Evolutionary conservation across 2,888 invertebrate species (phyloP).

Genomic region (Epistrophella euchroma): DNA sequence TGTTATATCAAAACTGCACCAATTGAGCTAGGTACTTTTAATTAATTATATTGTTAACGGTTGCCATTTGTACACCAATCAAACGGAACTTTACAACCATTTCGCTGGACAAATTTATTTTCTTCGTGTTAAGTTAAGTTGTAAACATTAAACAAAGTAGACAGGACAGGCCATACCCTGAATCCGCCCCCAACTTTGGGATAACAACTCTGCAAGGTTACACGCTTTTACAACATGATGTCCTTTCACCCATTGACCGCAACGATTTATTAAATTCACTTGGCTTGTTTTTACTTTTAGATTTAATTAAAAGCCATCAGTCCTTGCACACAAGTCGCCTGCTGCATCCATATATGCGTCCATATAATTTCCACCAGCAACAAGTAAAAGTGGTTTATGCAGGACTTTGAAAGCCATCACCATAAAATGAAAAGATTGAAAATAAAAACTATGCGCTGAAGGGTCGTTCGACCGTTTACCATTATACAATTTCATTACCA

Average conservation of each 20-base stretch:
- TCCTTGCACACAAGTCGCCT: constrained; percentile 31
- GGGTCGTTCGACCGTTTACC: constrained; percentile 9
- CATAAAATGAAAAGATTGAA: constrained; percentile 48
- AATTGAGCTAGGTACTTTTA: constrained; percentile 34
- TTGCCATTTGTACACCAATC: constrained; percentile 1
- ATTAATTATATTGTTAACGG: constrained; percentile 29
- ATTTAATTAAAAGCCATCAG: constrained; percentile 67
- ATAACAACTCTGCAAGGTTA: constrained; percentile 22
- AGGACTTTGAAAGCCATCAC: constrained; percentile 28
- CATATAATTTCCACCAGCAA: constrained; percentile 8
- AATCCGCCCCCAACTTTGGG: background rate
- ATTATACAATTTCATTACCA: background rate
- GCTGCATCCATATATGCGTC: background rate
- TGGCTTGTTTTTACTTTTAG: constrained; percentile 35
- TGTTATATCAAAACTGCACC: background rate
- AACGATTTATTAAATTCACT: constrained; percentile 60
- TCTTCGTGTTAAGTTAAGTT: constrained; percentile 52
- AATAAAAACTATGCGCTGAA: constrained; percentile 29
- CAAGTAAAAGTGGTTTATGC: constrained; percentile 28
- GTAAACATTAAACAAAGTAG: constrained; percentile 57
- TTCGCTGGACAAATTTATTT: constrained; percentile 58
- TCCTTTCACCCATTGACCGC: constrained; percentile 51
- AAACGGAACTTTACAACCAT: constrained; percentile 3
- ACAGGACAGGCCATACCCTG: background rate
- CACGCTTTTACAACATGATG: constrained; percentile 25